Base-by-base conservation (phyloP, 2,113 vertebrate species). In the Labeo catla region DNA sequence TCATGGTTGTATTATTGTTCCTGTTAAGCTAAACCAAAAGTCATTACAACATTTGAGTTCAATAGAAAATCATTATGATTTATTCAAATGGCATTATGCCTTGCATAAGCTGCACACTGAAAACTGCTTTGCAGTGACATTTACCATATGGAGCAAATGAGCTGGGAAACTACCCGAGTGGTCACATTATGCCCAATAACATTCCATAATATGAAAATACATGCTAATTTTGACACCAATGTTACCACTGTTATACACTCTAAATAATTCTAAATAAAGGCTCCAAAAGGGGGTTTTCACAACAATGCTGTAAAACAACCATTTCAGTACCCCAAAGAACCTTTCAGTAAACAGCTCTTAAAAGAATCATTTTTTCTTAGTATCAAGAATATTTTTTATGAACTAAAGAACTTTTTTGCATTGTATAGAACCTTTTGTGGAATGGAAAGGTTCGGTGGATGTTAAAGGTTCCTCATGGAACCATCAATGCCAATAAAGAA, bases 151-250 rank as follows among this genome's bases (percentile, higher is more conserved):
- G n/a, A 63, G 9, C 21, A 59, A 12, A 45, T 78, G 34, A 78
- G 28, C 36, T 6, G 39, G 59, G 43, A 34, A 81, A 81, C 4
- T 21, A 63, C 78, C 39, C 1, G n/a, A 81, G 39, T 47, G 59
- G 21, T 47, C 59, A 81, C 59, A 79, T 61, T 8, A 61, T 1
- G 28, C 11, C 54, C 9, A 47, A 65, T 65, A 65, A 65, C 57
- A 16, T 34, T 49, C 8, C 36, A 28, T 80, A 49, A 47, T 61
- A 80, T 63, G 57, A 81, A 63, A 81, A 47, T 47, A 28, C 0
- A 65, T 63, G 57, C 59, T 65, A 63, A 81, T 23, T 43, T 63
- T 47, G n/a, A 81, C 57, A 54, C 13, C 36, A 36, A 54, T 61
- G 21, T 61, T 8, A 45, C 54, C 10, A 23, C 77, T 61, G 0